Conservation (phyloP, 2,888 invertebrate species). For the Patella pellucida region DNA sequence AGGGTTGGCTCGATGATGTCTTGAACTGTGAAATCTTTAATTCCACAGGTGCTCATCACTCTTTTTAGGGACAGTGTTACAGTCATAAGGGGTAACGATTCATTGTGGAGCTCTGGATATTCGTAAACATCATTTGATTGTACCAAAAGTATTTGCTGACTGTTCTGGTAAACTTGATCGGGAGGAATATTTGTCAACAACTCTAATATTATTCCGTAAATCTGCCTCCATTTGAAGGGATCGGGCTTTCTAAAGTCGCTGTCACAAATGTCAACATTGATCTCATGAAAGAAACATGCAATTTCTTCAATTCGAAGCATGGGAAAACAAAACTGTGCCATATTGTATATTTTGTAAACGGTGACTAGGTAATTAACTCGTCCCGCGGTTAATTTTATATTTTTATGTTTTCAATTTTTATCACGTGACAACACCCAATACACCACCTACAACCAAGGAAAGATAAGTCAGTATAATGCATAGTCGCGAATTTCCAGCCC, state of each 20-base stretch:
- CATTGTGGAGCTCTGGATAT: conserved; percentile 47
- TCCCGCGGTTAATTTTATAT: no score
- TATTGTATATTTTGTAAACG: neutral
- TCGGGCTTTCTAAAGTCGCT: conserved; percentile 47
- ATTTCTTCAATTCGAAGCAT: conserved; percentile 25
- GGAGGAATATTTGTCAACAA: conserved; percentile 13
- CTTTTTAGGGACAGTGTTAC: conserved; percentile 42
- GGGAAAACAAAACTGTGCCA: conserved; percentile 29
- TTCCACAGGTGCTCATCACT: conserved; percentile 40
- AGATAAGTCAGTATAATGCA: no score
- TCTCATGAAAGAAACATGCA: conserved; percentile 23
- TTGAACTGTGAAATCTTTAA: conserved; percentile 46
- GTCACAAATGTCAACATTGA: conserved; percentile 34
- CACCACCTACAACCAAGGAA: no score
- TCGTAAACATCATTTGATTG: conserved; percentile 35
- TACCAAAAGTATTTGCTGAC: neutral
- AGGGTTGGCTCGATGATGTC: conserved; percentile 49
- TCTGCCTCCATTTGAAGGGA: conserved; percentile 14
- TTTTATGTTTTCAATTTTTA: no score
- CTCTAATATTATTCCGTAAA: conserved; percentile 13
- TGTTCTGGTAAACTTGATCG: conserved; percentile 16
- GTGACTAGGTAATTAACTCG: no score
- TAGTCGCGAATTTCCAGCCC: no score
- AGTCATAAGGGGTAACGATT: conserved; percentile 41
- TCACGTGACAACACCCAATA: no score